Base-by-base conservation (phyloP, 1,140 invertebrate genomes). In the Cydia splendana region DNA sequence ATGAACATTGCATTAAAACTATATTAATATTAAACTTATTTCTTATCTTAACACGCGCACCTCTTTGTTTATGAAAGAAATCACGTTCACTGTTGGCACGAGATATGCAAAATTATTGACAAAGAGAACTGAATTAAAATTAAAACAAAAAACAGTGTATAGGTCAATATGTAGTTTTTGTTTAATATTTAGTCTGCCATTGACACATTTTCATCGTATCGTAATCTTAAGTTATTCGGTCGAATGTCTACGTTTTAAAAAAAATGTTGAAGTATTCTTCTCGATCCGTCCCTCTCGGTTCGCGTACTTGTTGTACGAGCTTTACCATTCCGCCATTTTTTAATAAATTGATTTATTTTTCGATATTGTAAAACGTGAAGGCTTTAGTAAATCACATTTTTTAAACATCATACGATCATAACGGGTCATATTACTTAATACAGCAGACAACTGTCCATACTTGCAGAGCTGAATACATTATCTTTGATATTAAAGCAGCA, bases 11-110 rank as follows among this genome's bases (percentile, higher is more conserved):
- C 57, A 62, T 62, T 10, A 20, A 62, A 62, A 62, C 42, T 45
- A 20, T 62, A 20, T 12, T 9, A 53, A 53, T 62, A 62, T 20
- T 62, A 62, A 24, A 62, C 57, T n/a, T 62, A 62, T 62, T 20
- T 6, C 57, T 62, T 62, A 62, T 62, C 57, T 67, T 30, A 67
- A 67, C 65, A 67, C 65, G 28, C 30, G 65, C 30, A n/a, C 34
- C 15, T 28, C 9, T 67, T 24, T 67, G 65, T 67, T 67, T 67
- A 30, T 67, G 12, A 67, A 67, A 34, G 2, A 67, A 67, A 67
- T 67, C 65, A 67, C 65, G 65, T 67, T 67, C 65, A 5, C 24
- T 34, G 65, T 34, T 67, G 30, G 65, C 65, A 67, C 12, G 30
- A 30, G 30, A 34, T 15, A 67, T 34, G 65, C 65, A n/a, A 34